These are phyloP conservation scores for Bombus sylvicola DNA, from an alignment of 1,140 invertebrate species.

Conservation along the genomic window DNA sequence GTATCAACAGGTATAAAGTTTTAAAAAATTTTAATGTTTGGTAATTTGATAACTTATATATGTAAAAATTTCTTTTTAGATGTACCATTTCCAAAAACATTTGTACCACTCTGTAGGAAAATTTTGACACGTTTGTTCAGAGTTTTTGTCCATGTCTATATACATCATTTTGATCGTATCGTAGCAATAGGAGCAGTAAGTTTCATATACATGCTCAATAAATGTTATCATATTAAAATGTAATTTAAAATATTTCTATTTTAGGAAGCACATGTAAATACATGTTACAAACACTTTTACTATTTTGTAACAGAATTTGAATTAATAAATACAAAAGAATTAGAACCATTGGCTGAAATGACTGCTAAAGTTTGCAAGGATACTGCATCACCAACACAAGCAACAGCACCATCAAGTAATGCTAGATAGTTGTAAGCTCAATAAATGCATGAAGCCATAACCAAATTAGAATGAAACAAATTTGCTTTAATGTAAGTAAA, in stretches of 20 bases:
- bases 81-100: slow-evolving; percentile 95
- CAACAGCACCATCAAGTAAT: slow-evolving; percentile 60
- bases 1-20: slow-evolving; percentile 86
- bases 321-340: slow-evolving; percentile 92
- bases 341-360: slow-evolving; percentile 94
- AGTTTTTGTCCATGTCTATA: slow-evolving; percentile 98
- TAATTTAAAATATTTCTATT: slow-evolving; percentile 70
- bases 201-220: slow-evolving; percentile 49
- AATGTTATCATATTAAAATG: background rate
- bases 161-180: slow-evolving; percentile 97
- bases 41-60: slow-evolving; percentile 58
- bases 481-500: slow-evolving; percentile 34
- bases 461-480: slow-evolving; percentile 19
- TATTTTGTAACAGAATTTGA: slow-evolving; percentile 97
- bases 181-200: slow-evolving; percentile 94
- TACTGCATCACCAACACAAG: slow-evolving; percentile 67
- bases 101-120: slow-evolving; percentile 91
- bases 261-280: slow-evolving; percentile 97
- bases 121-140: slow-evolving; percentile 95
- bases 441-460: slow-evolving; percentile 3
- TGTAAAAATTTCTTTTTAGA: slow-evolving; percentile 83
- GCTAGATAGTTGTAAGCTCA: slow-evolving; percentile 71
- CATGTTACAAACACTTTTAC: slow-evolving; percentile 98
- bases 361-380: slow-evolving; percentile 88
- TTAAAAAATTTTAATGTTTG: slow-evolving; percentile 7